Percentiles rank a stretch among this genome's conserved stretches.
Evolutionary conservation across 2,888 invertebrate species (phyloP).

Genomic region (Hymenopus coronatus): DNA sequence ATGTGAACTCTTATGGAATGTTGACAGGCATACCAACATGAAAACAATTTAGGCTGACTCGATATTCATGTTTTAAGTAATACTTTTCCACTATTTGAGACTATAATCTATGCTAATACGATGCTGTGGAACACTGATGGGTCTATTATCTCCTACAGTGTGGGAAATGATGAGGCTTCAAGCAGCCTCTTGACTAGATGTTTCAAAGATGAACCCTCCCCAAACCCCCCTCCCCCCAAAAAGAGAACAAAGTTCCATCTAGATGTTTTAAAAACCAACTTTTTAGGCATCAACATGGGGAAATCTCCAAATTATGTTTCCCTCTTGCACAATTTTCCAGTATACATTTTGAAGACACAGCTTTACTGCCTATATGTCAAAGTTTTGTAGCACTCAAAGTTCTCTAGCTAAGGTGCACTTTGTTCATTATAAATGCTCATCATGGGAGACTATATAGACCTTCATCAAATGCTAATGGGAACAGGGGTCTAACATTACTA

Average conservation of each 20-base stretch:
- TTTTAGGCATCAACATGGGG: constrained; percentile 5
- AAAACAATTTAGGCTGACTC: constrained; percentile 26
- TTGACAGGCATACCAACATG: constrained; percentile 24
- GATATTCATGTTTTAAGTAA: constrained; percentile 3
- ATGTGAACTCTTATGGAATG: constrained; percentile 34
- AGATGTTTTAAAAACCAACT: neutral
- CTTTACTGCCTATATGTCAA: neutral
- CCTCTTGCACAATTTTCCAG: neutral
- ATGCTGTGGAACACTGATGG: constrained; percentile 25
- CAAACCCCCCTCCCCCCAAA: neutral
- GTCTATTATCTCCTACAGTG: constrained; percentile 22
- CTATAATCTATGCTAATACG: constrained; percentile 7
- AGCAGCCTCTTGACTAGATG: constrained; percentile 32
- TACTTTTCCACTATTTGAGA: constrained; percentile 13
- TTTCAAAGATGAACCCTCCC: constrained; percentile 6
- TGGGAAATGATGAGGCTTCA: constrained; percentile 18
- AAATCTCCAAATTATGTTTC: neutral
- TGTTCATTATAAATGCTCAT: constrained; percentile 9
- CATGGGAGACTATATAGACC: neutral
- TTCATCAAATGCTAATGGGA: constrained; percentile 18
- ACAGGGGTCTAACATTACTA: constrained; percentile 26
- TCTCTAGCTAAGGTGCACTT: neutral
- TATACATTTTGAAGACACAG: constrained; percentile 3
- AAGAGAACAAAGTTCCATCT: constrained; percentile 4
- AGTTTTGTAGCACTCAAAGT: neutral